These are phyloP conservation scores for Phalera bucephala DNA, from an alignment of 2,888 invertebrate species.

Conservation along the genomic window DNA sequence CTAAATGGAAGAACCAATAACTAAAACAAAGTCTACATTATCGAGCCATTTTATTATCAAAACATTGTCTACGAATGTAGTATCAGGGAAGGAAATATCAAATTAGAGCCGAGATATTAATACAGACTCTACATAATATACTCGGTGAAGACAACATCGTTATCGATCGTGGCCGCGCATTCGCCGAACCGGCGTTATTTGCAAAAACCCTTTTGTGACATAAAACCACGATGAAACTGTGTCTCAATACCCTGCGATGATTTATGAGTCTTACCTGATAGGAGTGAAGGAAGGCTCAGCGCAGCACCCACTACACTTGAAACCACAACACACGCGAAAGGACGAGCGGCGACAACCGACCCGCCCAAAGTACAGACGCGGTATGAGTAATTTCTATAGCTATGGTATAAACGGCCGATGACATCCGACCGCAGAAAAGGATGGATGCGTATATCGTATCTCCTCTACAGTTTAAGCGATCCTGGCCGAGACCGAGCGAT, in stretches of 20 bases:
- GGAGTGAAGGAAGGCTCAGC: conserved; percentile 48
- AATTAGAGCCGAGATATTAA: conserved; percentile 44
- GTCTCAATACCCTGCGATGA: conserved; percentile 14
- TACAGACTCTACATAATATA: conserved; percentile 46
- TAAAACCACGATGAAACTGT: conserved; percentile 38
- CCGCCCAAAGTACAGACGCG: conserved; percentile 68
- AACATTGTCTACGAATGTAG: conserved; percentile 34
- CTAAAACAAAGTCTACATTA: conserved; percentile 17
- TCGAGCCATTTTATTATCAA: conserved; percentile 29
- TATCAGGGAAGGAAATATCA: conserved; percentile 45
- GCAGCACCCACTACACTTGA: conserved; percentile 65
- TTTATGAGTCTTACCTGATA: conserved; percentile 57
- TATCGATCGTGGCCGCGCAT: conserved; percentile 74
- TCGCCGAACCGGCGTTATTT: conserved; percentile 51
- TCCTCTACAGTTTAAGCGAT: conserved; percentile 39
- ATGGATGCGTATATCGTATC: conserved; percentile 32
- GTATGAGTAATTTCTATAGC: conserved; percentile 60
- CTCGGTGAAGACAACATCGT: conserved; percentile 69
- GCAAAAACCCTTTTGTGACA: conserved; percentile 49
- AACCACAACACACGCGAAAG: conserved; percentile 71
- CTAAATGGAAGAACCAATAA: conserved; percentile 7
- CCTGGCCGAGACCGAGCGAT: conserved; percentile 38
- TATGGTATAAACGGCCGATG: conserved; percentile 68
- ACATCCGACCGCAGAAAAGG: conserved; percentile 57
- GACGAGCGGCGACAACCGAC: conserved; percentile 70